Percentiles rank a stretch among this genome's conserved stretches.
These are phyloP conservation scores for Parascotia fuliginaria DNA, from an alignment of 2,888 invertebrate genomes.

Conservation along the genomic window DNA sequence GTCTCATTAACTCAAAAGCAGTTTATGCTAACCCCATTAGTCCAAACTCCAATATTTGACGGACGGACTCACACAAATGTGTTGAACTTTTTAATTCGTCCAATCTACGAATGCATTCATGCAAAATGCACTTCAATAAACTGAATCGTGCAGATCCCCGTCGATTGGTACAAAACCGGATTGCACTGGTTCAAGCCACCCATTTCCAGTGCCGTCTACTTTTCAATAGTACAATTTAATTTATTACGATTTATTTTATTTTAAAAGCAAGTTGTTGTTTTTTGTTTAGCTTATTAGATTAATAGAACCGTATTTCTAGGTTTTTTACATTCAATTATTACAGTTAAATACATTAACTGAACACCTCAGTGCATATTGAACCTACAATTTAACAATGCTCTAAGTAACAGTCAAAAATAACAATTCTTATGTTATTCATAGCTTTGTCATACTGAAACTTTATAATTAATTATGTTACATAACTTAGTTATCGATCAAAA, in stretches of 20 bases:
- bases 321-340: no score
- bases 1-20: conserved; percentile 26
- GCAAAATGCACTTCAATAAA: conserved; percentile 46
- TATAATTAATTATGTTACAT: no score
- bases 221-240: conserved; percentile 39
- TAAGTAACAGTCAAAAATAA: no score
- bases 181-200: conserved; percentile 40
- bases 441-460: no score
- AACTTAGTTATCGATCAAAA: no score
- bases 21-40: conserved; percentile 30
- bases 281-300: background rate
- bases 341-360: no score
- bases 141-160: conserved; percentile 36
- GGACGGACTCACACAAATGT: conserved; percentile 28
- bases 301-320: no score
- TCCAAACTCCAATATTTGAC: no score
- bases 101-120: conserved; percentile 46
- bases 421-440: no score
- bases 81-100: conserved; percentile 47
- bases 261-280: conserved; percentile 10
- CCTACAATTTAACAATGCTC: no score
- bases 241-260: conserved; percentile 40
- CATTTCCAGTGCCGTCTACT: conserved; percentile 34
- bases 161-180: conserved; percentile 44
- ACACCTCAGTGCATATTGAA: no score